Evolutionary conservation across 2,888 invertebrate species (phyloP).

Genomic region (Acrocera orbiculus): DNA sequence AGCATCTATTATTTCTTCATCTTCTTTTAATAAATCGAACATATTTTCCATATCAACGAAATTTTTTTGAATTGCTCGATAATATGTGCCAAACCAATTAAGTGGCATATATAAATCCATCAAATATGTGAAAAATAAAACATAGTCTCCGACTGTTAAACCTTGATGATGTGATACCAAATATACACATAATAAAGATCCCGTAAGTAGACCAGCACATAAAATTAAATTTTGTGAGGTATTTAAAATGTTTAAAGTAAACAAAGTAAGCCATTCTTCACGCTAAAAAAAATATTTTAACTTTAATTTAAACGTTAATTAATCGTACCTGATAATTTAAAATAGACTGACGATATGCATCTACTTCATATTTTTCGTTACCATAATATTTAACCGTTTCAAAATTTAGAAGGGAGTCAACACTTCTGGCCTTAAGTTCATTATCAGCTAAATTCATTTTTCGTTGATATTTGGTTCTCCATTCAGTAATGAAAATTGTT

Average conservation of each 20-base stretch:
- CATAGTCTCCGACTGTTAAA: slow-evolving; percentile 87
- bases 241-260: slow-evolving; percentile 80
- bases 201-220: slow-evolving; percentile 65
- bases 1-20: slow-evolving; percentile 71
- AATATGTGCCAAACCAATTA: slow-evolving; percentile 97
- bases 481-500: slow-evolving; percentile 87
- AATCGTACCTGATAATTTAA: slow-evolving; percentile 58
- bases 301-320: too few species aligned
- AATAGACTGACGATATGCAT: slow-evolving; percentile 70
- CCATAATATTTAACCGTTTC: slow-evolving; percentile 98
- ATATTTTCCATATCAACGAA: slow-evolving; percentile 99
- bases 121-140: slow-evolving; percentile 86
- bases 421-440: slow-evolving; percentile 74
- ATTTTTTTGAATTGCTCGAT: slow-evolving; percentile 91
- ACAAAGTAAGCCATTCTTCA: slow-evolving; percentile 76
- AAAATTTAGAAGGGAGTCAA: slow-evolving; percentile 92
- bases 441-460: slow-evolving; percentile 92
- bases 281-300: slow-evolving; percentile 38
- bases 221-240: slow-evolving; percentile 82
- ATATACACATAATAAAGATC: slow-evolving; percentile 75
- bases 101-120: slow-evolving; percentile 88
- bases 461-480: slow-evolving; percentile 90
- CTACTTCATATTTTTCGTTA: slow-evolving; percentile 81
- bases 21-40: slow-evolving; percentile 83
- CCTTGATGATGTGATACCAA: slow-evolving; percentile 53